Evolutionary conservation across 2,113 vertebrate species (phyloP).

Genomic region (Misgurnus mizolepis): DNA sequence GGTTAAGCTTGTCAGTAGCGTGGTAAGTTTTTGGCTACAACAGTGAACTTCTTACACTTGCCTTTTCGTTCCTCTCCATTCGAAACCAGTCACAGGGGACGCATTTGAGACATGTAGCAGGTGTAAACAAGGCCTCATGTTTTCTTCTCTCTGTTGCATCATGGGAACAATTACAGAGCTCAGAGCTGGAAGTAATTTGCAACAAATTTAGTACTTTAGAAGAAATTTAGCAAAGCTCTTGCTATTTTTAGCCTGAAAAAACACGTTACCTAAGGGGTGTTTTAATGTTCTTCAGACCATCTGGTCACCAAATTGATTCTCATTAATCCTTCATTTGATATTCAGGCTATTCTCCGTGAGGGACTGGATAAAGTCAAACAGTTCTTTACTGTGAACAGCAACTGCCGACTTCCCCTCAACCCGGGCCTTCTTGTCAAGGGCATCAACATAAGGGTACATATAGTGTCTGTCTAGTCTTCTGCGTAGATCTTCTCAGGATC

Average conservation of each 20-base stretch:
- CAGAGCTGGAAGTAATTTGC: not conserved
- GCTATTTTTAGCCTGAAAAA: slow-evolving; percentile 16
- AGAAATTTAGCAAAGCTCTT: not conserved
- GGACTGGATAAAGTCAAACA: slow-evolving; percentile 87
- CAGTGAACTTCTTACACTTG: too few relatives aligned
- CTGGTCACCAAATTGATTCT: slow-evolving; percentile 2
- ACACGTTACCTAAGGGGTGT: not conserved
- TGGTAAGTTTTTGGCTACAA: too few relatives aligned
- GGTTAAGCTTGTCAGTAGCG: too few relatives aligned
- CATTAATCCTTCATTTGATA: slow-evolving; percentile 11
- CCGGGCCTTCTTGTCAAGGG: slow-evolving; percentile 88
- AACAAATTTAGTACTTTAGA: not conserved
- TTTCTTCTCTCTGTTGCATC: not conserved
- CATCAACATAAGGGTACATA: slow-evolving; percentile 85
- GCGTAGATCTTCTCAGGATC: not conserved
- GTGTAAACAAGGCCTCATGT: not conserved
- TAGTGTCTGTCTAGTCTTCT: slow-evolving; percentile 28
- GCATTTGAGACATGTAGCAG: not conserved
- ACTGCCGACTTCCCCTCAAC: slow-evolving; percentile 91
- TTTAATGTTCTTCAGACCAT: not conserved
- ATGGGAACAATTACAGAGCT: not conserved
- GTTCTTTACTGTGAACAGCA: slow-evolving; percentile 86
- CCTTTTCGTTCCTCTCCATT: too few relatives aligned
- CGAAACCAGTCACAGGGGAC: too few relatives aligned
- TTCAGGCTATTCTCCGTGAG: slow-evolving; percentile 78